phyloP scores from a whole-genome alignment of 92 coral and sea anemone genomes.

The Diadumene lineata region DNA sequence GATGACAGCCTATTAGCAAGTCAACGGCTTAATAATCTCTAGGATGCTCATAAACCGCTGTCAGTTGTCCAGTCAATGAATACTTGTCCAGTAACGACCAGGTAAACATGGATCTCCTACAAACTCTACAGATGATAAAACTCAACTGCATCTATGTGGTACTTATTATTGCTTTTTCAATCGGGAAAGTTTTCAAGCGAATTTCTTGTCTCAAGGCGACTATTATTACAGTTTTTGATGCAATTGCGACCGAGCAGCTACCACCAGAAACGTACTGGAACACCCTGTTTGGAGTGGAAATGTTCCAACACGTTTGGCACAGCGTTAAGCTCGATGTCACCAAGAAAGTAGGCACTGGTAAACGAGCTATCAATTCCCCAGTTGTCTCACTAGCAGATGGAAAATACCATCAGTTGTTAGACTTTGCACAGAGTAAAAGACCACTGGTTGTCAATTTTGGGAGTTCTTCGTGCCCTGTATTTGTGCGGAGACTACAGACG shows the following conservation, averaged over 20 bases:
- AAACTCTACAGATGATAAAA: constrained; percentile 17
- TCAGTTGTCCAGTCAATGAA: neutral
- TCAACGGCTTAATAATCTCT: too few species aligned
- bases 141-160: constrained; percentile 21
- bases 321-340: constrained; percentile 49
- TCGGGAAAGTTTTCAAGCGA: constrained; percentile 27
- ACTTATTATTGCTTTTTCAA: constrained; percentile 7
- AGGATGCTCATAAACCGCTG: too few species aligned
- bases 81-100: constrained; percentile 15
- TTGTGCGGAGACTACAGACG: constrained; percentile 45
- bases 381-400: constrained; percentile 53
- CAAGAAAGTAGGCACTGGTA: constrained; percentile 34
- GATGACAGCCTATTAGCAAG: constrained; percentile 28
- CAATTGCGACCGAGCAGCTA: constrained; percentile 20
- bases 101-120: constrained; percentile 11
- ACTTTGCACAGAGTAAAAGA: constrained; percentile 43
- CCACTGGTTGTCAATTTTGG: constrained; percentile 66
- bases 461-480: constrained; percentile 59
- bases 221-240: constrained; percentile 29
- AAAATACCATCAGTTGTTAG: constrained; percentile 41
- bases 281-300: constrained; percentile 43
- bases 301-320: constrained; percentile 59
- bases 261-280: constrained; percentile 49
- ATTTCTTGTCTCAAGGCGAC: constrained; percentile 14
- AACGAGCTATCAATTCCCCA: constrained; percentile 56